Evolutionary conservation across 2,888 invertebrate genomes (phyloP).

Genomic region (Cremastinae sp.): DNA sequence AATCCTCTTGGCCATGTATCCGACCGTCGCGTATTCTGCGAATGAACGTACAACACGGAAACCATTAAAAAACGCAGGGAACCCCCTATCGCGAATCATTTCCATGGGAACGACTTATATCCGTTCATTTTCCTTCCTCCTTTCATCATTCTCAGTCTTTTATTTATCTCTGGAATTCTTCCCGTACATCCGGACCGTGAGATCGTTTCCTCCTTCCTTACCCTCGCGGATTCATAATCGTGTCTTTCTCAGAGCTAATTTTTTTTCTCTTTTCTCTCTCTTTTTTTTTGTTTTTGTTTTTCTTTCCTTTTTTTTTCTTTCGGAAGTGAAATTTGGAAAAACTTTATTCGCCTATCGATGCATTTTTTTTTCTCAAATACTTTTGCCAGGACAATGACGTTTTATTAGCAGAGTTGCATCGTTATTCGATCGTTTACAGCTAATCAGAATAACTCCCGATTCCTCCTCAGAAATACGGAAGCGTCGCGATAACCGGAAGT

Average conservation of each 20-base stretch:
- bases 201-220: slow-evolving; percentile 28
- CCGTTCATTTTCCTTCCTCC: slow-evolving; percentile 6
- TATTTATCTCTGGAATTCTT: slow-evolving; percentile 21
- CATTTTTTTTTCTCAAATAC: slow-evolving; percentile 1
- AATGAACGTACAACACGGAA: slow-evolving; percentile 60
- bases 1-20: slow-evolving; percentile 98
- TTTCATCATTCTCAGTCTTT: slow-evolving; percentile 14
- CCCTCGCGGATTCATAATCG: slow-evolving; percentile 19
- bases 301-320: neutral
- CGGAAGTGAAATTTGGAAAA: neutral
- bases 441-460: slow-evolving; percentile 10
- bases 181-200: slow-evolving; percentile 33
- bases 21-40: slow-evolving; percentile 98
- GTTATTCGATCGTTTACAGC: slow-evolving; percentile 26
- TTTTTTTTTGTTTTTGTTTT: neutral
- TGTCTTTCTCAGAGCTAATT: neutral
- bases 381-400: slow-evolving; percentile 23
- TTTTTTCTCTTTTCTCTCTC: neutral
- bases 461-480: slow-evolving; percentile 29
- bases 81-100: slow-evolving; percentile 49
- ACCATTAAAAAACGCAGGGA: slow-evolving; percentile 49
- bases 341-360: too few relatives aligned
- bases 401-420: slow-evolving; percentile 15
- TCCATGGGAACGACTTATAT: slow-evolving; percentile 50
- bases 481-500: slow-evolving; percentile 28